These are phyloP conservation scores for Zaprionus africanus DNA, from an alignment of 1,140 invertebrate genomes.

Conservation along the genomic window DNA sequence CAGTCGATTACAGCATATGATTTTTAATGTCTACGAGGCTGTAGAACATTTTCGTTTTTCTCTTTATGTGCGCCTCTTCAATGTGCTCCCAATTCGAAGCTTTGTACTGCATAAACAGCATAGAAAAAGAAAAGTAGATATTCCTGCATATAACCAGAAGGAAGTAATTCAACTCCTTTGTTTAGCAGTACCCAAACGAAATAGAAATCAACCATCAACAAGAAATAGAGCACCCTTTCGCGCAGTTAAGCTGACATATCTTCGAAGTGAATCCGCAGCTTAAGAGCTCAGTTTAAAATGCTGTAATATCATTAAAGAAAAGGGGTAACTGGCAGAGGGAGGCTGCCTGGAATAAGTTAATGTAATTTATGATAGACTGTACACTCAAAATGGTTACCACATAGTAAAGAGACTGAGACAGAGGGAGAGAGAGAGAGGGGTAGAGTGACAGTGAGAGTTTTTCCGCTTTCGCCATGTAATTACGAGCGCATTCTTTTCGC, in stretches of 20 bases:
- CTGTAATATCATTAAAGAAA: neutral
- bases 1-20: neutral
- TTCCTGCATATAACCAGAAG: neutral
- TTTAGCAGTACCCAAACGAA: neutral
- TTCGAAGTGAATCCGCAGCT: neutral
- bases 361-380: conserved; percentile 68
- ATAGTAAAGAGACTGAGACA: conserved; percentile 24
- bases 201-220: neutral
- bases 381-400: conserved; percentile 57
- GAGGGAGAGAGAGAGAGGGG: conserved; percentile 30
- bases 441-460: conserved; percentile 33
- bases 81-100: too few relatives aligned
- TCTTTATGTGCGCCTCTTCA: too few relatives aligned
- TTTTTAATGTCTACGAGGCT: neutral
- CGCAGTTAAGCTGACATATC: neutral
- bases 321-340: neutral
- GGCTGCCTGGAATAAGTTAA: conserved; percentile 41
- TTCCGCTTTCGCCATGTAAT: conserved; percentile 67
- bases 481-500: conserved; percentile 78
- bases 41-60: too few relatives aligned
- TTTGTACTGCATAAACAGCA: neutral
- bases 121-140: too few relatives aligned
- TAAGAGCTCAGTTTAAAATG: neutral
- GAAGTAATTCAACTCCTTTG: neutral
- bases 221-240: neutral